Conservation (phyloP, 2,797 vertebrate genomes). For the Tarsius wallacei region DNA sequence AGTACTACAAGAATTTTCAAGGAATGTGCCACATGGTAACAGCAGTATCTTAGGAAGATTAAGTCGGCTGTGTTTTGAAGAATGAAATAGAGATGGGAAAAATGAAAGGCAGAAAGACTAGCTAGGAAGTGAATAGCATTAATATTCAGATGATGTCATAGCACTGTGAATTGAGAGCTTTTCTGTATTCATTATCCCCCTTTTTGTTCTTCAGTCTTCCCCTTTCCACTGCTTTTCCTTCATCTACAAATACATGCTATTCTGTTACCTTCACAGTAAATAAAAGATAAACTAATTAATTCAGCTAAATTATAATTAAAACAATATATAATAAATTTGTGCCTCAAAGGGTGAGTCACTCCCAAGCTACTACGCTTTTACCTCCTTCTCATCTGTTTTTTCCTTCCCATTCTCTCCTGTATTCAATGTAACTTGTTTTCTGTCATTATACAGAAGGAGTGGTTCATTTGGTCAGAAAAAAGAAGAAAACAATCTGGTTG, state of each 20-base stretch:
- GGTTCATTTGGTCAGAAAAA: neutral
- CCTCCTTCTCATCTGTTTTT: neutral
- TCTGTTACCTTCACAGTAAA: neutral
- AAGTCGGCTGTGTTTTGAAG: neutral
- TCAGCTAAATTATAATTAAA: neutral
- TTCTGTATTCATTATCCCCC: neutral
- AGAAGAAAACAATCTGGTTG: neutral
- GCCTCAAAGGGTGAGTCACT: neutral
- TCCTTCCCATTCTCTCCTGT: neutral
- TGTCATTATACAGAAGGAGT: neutral
- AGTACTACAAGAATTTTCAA: neutral
- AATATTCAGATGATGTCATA: neutral
- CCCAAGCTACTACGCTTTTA: neutral
- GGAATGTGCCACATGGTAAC: neutral
- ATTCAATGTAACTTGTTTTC: constrained; percentile 20
- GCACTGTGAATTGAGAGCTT: neutral
- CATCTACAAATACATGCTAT: neutral
- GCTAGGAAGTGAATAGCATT: constrained; percentile 15
- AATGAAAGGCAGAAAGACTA: neutral
- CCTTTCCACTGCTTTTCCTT: neutral
- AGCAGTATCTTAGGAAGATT: neutral
- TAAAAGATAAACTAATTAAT: neutral
- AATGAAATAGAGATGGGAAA: neutral
- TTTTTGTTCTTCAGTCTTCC: neutral
- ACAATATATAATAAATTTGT: constrained; percentile 26